phyloP scores from a whole-genome alignment of 2,888 invertebrate species.

The Hirtodrosophila cameraria region DNA sequence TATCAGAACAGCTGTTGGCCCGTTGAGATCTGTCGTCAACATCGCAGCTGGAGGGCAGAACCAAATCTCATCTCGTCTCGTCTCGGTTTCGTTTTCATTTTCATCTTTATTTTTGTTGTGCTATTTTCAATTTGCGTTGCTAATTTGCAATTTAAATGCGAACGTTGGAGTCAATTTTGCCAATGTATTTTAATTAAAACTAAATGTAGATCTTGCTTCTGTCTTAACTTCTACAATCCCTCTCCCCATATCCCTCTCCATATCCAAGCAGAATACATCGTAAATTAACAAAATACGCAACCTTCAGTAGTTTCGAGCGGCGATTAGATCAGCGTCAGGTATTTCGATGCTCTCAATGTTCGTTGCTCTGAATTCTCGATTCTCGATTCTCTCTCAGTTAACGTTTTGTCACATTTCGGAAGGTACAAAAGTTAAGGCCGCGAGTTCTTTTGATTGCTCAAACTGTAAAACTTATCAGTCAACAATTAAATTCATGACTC shows the following conservation, averaged over 20 bases:
- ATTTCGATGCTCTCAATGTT: not conserved
- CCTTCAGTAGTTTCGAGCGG: slow-evolving; percentile 11
- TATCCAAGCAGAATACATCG: slow-evolving; percentile 33
- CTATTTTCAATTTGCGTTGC: slow-evolving; percentile 27
- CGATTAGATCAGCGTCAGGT: slow-evolving; percentile 63
- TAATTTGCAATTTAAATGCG: slow-evolving; percentile 77
- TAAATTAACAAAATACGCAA: slow-evolving; percentile 51
- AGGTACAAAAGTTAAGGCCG: slow-evolving; percentile 62
- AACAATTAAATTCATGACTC: slow-evolving; percentile 50
- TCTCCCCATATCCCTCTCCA: slow-evolving; percentile 9
- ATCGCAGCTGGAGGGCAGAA: slow-evolving; percentile 56
- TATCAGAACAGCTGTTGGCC: slow-evolving; percentile 41
- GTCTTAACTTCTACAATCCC: slow-evolving; percentile 10
- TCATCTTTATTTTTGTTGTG: too few relatives aligned
- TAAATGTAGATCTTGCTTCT: slow-evolving; percentile 28
- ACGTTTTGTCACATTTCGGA: slow-evolving; percentile 9
- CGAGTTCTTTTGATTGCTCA: slow-evolving; percentile 21
- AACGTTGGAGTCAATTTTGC: slow-evolving; percentile 21
- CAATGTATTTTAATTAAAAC: slow-evolving; percentile 58
- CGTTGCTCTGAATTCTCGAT: not conserved
- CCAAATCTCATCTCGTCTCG: slow-evolving; percentile 7
- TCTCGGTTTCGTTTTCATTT: slow-evolving; percentile 45
- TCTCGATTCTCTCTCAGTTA: not conserved
- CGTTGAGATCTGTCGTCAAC: slow-evolving; percentile 11
- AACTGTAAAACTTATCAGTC: slow-evolving; percentile 65